These are phyloP conservation scores for Bombus waltoni DNA, from an alignment of 1,140 invertebrate genomes.

Conservation along the genomic window DNA sequence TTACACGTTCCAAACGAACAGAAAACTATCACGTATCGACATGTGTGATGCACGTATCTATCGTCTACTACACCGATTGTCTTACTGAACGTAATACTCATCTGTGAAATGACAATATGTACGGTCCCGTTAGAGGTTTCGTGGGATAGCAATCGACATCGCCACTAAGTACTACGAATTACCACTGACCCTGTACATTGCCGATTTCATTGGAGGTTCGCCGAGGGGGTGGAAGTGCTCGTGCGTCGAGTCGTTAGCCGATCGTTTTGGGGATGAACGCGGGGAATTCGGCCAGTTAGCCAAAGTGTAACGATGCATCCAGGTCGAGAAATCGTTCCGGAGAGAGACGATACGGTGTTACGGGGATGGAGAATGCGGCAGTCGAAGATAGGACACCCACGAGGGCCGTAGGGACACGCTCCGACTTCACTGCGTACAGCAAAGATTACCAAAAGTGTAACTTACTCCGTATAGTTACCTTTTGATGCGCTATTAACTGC, in stretches of 20 bases:
- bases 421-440: constrained; percentile 38
- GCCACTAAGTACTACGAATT: constrained; percentile 63
- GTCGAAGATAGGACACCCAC: constrained; percentile 70
- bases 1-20: no score
- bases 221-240: constrained; percentile 63
- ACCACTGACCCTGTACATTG: constrained; percentile 58
- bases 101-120: constrained; percentile 16
- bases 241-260: constrained; percentile 72
- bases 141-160: constrained; percentile 55
- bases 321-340: constrained; percentile 66
- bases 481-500: neutral
- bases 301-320: constrained; percentile 76
- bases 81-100: neutral
- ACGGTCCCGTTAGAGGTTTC: constrained; percentile 41
- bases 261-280: constrained; percentile 72
- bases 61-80: no score
- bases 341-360: constrained; percentile 67
- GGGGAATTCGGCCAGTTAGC: constrained; percentile 74
- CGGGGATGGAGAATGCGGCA: constrained; percentile 54
- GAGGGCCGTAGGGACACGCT: constrained; percentile 68
- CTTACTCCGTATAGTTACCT: constrained; percentile 46
- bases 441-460: constrained; percentile 61
- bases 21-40: no score
- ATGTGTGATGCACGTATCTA: no score
- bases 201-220: constrained; percentile 64